Evolutionary conservation across 1,140 invertebrate genomes (phyloP), one percentile per base, ranked within the genome.

Genomic region (Steinernema khuongi): DNA sequence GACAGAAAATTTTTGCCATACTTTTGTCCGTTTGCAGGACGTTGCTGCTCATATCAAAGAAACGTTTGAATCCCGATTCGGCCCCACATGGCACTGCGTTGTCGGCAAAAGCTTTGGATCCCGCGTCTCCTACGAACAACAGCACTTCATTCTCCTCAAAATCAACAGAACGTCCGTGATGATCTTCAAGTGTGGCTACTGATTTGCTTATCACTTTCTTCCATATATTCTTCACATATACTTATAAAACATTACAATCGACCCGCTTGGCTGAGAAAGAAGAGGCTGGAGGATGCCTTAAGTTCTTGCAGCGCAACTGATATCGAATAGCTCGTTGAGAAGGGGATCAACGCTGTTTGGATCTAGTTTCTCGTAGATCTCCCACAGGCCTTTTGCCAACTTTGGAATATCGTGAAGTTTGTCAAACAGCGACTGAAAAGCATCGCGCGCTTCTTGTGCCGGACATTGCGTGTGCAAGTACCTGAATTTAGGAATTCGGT

Each of bases 261-360:
- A 22, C 22, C 11, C 14, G 4, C 4, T 17, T n/a, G 4, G 4
- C 19, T 4, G 50, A 22, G 50, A 60, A 60, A 14, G 14, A n/a
- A 60, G 7, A 7, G 26, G 2, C 26, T 60, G 4, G 50, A 60
- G 11, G 14, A 60, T 7, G 4, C 50, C 7, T 22, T 22, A 26
- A 4, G 14, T 60, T 17, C 7, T 4, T 60, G 36, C n/a, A 41
- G n/a, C n/a, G n/a, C n/a, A n/a, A n/a, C n/a, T 22, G 26, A 60
- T 60, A 22, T 95, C 93, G 81, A 95, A 93, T 85, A 95, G 93
- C 88, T 95, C 94, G 80, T 94, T 91, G 26, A 96, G 88, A 30
- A 96, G 87, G 1, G 94, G 94, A 80, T 94, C 93, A 66, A 96
- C 91, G 82, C 92, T 89, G 68, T 90, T 90, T 67, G 93, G 93